Evolutionary conservation across 2,888 invertebrate genomes (phyloP).

Genomic region (Marasmarcha lunaedactyla): DNA sequence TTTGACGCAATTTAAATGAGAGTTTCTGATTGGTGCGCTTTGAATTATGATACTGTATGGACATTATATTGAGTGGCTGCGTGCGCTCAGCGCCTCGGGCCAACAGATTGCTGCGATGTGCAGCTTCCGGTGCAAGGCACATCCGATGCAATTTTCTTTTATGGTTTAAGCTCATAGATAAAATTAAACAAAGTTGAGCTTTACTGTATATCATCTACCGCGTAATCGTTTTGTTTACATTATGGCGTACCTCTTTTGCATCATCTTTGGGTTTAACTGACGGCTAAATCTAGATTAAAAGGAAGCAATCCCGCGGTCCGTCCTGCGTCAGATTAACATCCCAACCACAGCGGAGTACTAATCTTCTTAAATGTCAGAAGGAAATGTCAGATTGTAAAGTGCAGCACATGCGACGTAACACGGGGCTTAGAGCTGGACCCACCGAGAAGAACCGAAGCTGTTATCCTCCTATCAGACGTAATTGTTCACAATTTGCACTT

Average conservation of each 20-base stretch:
- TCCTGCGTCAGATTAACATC: conserved; percentile 64
- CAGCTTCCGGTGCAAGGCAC: conserved; percentile 37
- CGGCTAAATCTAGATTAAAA: conserved; percentile 43
- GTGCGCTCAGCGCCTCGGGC: conserved; percentile 22
- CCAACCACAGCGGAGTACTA: conserved; percentile 60
- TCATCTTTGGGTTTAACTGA: not conserved
- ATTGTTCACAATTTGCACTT: too few species aligned
- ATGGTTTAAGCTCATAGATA: too few species aligned
- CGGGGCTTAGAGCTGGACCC: conserved; percentile 42
- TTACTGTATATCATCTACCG: too few species aligned
- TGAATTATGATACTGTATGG: not conserved
- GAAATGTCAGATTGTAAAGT: conserved; percentile 70
- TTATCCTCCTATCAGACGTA: too few species aligned
- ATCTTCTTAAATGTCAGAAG: conserved; percentile 70
- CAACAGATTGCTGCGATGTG: conserved; percentile 37
- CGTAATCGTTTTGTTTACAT: too few species aligned
- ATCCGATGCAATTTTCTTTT: conserved; percentile 25
- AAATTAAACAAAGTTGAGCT: too few species aligned
- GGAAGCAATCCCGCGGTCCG: conserved; percentile 58
- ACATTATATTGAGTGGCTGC: not conserved
- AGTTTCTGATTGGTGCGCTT: not conserved
- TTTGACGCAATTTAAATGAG: not conserved
- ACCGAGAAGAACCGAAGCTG: conserved; percentile 34
- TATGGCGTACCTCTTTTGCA: not conserved
- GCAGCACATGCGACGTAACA: conserved; percentile 45